Evolutionary conservation across 2,113 vertebrate genomes (phyloP).

Genomic region (Gasterosteus nipponicus): DNA sequence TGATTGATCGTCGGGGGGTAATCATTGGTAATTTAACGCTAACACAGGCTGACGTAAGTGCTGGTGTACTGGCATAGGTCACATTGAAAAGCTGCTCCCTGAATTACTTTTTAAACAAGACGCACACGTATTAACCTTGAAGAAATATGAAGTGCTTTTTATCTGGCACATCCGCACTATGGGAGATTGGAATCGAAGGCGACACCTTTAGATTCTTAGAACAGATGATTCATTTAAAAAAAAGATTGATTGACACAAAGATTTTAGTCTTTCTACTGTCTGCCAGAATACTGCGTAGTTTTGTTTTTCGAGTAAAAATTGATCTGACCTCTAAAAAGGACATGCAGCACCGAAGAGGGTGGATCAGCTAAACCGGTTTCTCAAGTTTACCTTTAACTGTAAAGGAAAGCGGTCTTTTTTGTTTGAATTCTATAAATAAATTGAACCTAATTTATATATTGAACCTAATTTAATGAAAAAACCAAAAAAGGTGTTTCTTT

Average conservation of each 20-base stretch:
- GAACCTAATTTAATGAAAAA: background rate
- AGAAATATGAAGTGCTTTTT: background rate
- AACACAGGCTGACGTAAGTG: no score
- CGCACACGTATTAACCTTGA: constrained; percentile 4
- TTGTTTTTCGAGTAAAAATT: background rate
- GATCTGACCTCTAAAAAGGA: background rate
- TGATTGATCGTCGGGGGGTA: background rate
- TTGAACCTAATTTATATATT: background rate
- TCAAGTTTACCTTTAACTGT: background rate
- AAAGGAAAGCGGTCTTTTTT: background rate
- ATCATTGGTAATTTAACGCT: background rate
- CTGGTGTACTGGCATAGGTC: background rate
- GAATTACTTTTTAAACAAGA: background rate
- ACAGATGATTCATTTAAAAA: background rate
- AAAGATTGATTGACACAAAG: background rate
- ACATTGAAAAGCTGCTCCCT: background rate
- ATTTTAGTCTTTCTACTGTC: constrained; percentile 2
- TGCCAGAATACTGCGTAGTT: background rate
- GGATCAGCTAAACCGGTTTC: background rate
- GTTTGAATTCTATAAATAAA: background rate
- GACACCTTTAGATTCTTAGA: background rate
- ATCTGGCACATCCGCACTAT: background rate
- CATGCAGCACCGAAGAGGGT: background rate
- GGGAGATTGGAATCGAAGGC: constrained; percentile 1
- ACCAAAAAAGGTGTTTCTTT: background rate